A percentile compares a stretch with the other conserved stretches of the same genome.
phyloP scores from a whole-genome alignment of 2,797 vertebrate species.

The Tokudaia tokunoshimensis region DNA sequence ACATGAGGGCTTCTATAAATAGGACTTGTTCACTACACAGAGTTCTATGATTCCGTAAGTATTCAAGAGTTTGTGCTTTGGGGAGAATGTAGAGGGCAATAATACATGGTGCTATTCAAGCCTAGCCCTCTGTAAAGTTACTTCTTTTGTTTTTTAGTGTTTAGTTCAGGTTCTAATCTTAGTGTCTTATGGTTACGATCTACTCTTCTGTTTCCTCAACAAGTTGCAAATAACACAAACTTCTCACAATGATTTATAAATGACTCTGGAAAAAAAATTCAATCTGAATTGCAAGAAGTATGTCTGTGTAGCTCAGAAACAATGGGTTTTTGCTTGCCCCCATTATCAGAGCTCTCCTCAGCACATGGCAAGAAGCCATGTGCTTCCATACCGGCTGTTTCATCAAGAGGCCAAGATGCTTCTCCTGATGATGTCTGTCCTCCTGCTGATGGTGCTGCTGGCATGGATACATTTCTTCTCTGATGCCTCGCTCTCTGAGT shows the following conservation, averaged over 20 bases:
- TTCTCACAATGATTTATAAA: conserved; percentile 70
- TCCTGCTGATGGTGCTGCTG: conserved; percentile 90
- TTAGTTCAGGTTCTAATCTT: conserved; percentile 72
- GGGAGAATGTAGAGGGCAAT: conserved; percentile 77
- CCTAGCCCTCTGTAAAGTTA: conserved; percentile 64
- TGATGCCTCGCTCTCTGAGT: conserved; percentile 90
- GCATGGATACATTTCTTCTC: conserved; percentile 92
- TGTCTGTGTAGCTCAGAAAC: conserved; percentile 84
- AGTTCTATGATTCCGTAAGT: conserved; percentile 73
- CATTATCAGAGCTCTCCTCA: conserved; percentile 61
- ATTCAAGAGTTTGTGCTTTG: conserved; percentile 89
- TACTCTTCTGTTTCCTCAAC: conserved; percentile 79
- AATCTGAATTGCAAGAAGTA: conserved; percentile 87
- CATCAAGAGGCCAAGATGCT: conserved; percentile 97
- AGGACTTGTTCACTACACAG: conserved; percentile 13
- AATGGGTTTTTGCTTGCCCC: conserved; percentile 71
- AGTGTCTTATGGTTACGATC: conserved; percentile 57
- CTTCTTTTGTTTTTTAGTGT: conserved; percentile 73
- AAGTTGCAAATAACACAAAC: conserved; percentile 81
- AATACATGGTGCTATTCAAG: conserved; percentile 74
- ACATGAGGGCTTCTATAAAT: conserved; percentile 71
- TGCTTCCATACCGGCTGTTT: neutral
- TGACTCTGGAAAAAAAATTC: conserved; percentile 40
- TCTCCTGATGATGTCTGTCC: conserved; percentile 94
- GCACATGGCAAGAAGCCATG: conserved; percentile 58